phyloP scores from a whole-genome alignment of 1,140 invertebrate species.

The Dendroctonus valens region DNA sequence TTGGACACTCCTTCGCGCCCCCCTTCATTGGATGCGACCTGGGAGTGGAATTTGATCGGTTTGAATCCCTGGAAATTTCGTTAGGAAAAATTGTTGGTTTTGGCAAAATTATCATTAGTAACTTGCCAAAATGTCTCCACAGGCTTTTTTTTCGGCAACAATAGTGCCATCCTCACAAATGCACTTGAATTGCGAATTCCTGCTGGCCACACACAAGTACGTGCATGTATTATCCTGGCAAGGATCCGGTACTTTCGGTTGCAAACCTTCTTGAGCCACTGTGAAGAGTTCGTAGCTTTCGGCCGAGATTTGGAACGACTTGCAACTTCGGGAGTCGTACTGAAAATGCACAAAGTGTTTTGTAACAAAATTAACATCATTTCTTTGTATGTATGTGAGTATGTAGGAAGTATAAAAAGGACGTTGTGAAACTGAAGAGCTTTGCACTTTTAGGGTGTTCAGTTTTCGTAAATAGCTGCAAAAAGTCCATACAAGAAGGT shows the following conservation, averaged over 20 bases:
- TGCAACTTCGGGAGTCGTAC: conserved; percentile 20
- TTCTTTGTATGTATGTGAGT: too few relatives aligned
- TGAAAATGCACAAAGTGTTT: conserved; percentile 1
- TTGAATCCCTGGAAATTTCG: too few relatives aligned
- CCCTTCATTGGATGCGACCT: too few relatives aligned
- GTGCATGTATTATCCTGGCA: conserved; percentile 54
- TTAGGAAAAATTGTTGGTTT: too few relatives aligned
- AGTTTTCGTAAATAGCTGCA: too few relatives aligned
- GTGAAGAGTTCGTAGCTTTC: conserved; percentile 55
- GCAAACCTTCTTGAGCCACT: conserved; percentile 57
- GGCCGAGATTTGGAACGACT: conserved; percentile 34
- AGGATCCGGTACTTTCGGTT: conserved; percentile 52
- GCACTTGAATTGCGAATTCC: conserved; percentile 52
- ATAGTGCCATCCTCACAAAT: conserved; percentile 56
- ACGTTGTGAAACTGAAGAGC: too few relatives aligned
- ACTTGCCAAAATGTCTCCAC: conserved; percentile 26
- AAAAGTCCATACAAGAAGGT: too few relatives aligned
- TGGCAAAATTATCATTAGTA: background rate
- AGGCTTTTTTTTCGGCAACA: conserved; percentile 43
- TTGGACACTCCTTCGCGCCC: too few relatives aligned
- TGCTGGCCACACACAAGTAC: conserved; percentile 57
- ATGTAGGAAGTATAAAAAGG: too few relatives aligned
- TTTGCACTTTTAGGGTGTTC: too few relatives aligned
- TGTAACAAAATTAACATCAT: too few relatives aligned
- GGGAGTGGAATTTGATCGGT: too few relatives aligned